These are phyloP conservation scores for Puntigrus tetrazona DNA, from an alignment of 2,113 vertebrate genomes.

Conservation along the genomic window DNA sequence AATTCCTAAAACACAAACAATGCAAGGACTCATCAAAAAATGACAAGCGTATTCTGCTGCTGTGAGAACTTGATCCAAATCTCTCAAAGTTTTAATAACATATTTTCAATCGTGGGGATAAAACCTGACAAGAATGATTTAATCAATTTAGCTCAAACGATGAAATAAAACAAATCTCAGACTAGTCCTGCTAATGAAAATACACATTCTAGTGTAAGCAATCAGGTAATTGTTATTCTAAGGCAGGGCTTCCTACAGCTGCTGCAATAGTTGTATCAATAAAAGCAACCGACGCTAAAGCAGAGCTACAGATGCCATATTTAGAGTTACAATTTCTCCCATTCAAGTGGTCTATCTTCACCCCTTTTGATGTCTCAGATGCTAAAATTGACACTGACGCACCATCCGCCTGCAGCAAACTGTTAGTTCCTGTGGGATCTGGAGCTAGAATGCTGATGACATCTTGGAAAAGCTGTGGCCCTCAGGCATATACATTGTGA, in stretches of 20 bases:
- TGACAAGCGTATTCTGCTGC: not conserved
- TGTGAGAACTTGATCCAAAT: not conserved
- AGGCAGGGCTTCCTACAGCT: not conserved
- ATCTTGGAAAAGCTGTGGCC: conserved; percentile 4
- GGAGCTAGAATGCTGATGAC: conserved; percentile 15
- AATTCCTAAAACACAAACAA: not conserved
- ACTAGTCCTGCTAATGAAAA: not conserved
- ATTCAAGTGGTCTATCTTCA: not conserved
- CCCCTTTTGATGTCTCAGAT: conserved; percentile 1
- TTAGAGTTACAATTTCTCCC: not conserved
- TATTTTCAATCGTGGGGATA: not conserved
- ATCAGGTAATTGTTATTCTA: not conserved
- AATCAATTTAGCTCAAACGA: not conserved
- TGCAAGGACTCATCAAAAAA: not conserved
- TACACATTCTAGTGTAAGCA: not conserved
- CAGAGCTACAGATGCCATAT: not conserved
- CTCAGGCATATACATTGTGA: conserved; percentile 3
- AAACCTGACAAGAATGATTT: not conserved
- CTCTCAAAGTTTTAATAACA: not conserved
- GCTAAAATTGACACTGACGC: conserved; percentile 1
- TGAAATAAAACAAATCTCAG: not conserved
- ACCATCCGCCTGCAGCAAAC: conserved; percentile 24
- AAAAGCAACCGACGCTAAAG: not conserved
- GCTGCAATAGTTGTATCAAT: not conserved
- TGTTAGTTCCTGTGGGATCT: conserved; percentile 16